These are phyloP conservation scores for Dinomys branickii DNA, from an alignment of 2,113 vertebrate genomes.

Conservation along the genomic window DNA sequence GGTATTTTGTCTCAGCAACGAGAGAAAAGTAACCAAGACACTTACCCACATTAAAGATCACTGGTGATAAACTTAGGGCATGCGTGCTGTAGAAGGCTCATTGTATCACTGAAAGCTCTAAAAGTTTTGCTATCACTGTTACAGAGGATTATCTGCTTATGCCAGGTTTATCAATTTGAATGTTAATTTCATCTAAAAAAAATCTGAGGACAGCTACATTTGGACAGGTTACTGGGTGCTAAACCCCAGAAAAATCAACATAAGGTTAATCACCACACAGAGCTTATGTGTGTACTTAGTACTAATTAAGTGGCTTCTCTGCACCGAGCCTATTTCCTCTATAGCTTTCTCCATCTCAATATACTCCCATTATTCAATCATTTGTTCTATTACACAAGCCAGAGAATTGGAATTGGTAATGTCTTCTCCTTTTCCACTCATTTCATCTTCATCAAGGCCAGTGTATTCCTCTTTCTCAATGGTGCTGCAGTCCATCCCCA, in stretches of 20 bases:
- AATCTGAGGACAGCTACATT: not conserved
- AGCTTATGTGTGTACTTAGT: not conserved
- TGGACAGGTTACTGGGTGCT: not conserved
- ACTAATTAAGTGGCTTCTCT: not conserved
- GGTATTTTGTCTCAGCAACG: no score
- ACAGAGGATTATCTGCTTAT: not conserved
- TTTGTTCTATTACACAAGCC: not conserved
- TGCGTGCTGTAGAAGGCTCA: not conserved
- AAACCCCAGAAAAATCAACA: not conserved
- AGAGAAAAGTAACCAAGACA: no score
- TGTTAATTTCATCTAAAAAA: not conserved
- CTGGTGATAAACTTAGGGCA: not conserved
- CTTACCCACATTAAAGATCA: not conserved
- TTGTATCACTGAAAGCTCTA: not conserved
- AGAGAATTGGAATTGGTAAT: not conserved
- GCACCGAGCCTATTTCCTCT: no score
- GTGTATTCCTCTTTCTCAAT: not conserved
- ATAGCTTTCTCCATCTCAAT: not conserved
- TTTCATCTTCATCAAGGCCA: not conserved
- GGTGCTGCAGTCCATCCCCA: not conserved
- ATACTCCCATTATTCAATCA: not conserved
- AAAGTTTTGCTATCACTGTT: not conserved
- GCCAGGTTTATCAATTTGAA: not conserved
- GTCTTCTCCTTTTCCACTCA: not conserved
- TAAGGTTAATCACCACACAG: not conserved